Conservation (phyloP, 2,888 invertebrate genomes). For the Lasiommata megera region DNA sequence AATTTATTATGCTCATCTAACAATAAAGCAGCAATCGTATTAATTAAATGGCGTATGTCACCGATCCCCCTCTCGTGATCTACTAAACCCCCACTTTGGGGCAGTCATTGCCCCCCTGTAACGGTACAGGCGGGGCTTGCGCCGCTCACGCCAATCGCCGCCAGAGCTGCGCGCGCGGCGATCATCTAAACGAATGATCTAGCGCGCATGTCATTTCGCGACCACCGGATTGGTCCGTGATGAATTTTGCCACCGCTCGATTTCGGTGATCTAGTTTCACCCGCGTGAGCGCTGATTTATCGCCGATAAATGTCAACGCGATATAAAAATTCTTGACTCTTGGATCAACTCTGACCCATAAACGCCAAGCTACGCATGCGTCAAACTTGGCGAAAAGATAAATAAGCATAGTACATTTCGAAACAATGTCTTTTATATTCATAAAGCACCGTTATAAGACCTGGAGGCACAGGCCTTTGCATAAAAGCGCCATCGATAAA, state of each 20-base stretch:
- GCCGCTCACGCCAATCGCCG: conserved; percentile 71
- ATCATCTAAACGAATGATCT: conserved; percentile 78
- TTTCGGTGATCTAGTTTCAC: conserved; percentile 64
- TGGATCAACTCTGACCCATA: conserved; percentile 54
- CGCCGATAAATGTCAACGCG: conserved; percentile 45
- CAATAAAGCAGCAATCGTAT: conserved; percentile 42
- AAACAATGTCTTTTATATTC: conserved; percentile 17
- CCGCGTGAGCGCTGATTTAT: conserved; percentile 40
- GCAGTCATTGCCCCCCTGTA: conserved; percentile 75
- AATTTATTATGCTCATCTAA: conserved; percentile 20
- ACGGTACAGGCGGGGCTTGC: conserved; percentile 77
- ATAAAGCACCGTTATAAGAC: conserved; percentile 31
- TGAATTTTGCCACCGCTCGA: conserved; percentile 55
- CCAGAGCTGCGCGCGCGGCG: conserved; percentile 58
- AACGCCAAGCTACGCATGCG: conserved; percentile 8
- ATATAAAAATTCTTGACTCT: conserved; percentile 43
- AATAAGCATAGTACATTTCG: conserved; percentile 14
- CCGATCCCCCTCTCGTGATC: conserved; percentile 63
- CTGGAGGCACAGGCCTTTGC: conserved; percentile 31
- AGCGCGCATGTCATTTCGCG: conserved; percentile 76
- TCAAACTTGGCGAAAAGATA: conserved; percentile 19
- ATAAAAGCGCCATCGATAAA: conserved; percentile 41
- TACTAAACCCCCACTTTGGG: conserved; percentile 72
- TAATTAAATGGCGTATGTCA: conserved; percentile 75
- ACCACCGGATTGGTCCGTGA: conserved; percentile 69